These are phyloP conservation scores for Perizoma affinitatum DNA, from an alignment of 2,888 invertebrate species.

Conservation along the genomic window DNA sequence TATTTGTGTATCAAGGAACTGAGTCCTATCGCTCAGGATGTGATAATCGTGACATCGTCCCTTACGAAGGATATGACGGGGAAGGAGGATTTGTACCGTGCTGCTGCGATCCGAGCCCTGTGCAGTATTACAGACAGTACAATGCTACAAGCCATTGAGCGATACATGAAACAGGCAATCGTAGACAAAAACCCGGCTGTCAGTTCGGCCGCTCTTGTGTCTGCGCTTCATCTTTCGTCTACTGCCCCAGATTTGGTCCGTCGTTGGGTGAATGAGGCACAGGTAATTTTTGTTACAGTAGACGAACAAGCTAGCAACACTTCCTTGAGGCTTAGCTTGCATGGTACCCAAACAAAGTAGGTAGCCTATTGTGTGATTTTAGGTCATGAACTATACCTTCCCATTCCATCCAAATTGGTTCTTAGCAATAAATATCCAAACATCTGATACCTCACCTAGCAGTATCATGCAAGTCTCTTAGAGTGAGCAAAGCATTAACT, in stretches of 20 bases:
- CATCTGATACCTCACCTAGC: no score
- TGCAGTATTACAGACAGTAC: conserved; percentile 98
- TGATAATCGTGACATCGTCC: conserved; percentile 99
- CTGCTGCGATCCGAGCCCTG: conserved; percentile 97
- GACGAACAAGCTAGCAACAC: no score
- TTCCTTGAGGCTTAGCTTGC: no score
- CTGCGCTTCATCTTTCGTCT: conserved; percentile 91
- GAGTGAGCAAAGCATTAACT: no score
- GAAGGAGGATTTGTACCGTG: conserved; percentile 94
- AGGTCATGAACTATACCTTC: no score
- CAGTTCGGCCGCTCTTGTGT: conserved; percentile 98
- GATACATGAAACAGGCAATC: conserved; percentile 99
- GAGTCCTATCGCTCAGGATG: conserved; percentile 97
- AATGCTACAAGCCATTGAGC: conserved; percentile 98
- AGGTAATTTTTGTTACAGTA: conserved; percentile 61
- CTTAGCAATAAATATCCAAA: no score
- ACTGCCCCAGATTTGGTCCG: conserved; percentile 96
- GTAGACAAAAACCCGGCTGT: conserved; percentile 98
- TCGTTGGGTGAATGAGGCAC: conserved; percentile 99
- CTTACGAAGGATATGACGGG: conserved; percentile 99
- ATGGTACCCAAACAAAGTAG: no score
- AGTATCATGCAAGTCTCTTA: no score
- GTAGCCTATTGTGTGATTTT: no score
- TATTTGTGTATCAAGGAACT: conserved; percentile 98
- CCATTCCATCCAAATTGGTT: no score